Evolutionary conservation across 1,140 invertebrate species (phyloP), one percentile per base, ranked within the genome.

Genomic region (Andricus grossulariae): DNA sequence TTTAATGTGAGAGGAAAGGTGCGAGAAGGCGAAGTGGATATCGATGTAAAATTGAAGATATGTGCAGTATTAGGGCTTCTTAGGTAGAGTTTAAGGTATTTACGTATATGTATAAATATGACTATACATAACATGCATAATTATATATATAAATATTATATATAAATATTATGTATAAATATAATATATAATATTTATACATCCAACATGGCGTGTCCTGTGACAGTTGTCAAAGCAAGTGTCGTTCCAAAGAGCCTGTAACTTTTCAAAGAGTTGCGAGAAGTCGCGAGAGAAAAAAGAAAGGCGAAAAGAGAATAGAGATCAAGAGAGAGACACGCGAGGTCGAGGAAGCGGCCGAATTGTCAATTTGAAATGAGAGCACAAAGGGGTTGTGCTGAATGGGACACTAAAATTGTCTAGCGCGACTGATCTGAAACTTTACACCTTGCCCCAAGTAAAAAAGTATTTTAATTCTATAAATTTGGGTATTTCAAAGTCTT

Each of bases 31-130:
- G 15, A 66, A 66, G 39, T 66, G 13, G 39, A 66, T 66, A 66
- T 66, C 32, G 60, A 66, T 66, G 60, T 66, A 66, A 66, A 66
- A 76, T 76, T 74, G 60, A 82, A 80, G 73, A 80, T 77, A 72
- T 80, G 71, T 80, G 81, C 78, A 78, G 81, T 80, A 80, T 82
- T 82, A 80, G 72, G 75, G 81, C 78, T 82, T 77, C 71, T 55
- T 74, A 80, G 70, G 21, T 74, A 82, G 57, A 60, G 16, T 57
- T n/a, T 57, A 45, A 57, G 70, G 70, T 21, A 66, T 74, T 55
- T 71, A n/a, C 74, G 54, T 75, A 77, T 71, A 74, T 77, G 55
- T 50, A 72, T 75, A 79, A 39, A 75, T 72, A 76, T 50, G 21
- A 73, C 51, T 52, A 75, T 66, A 55, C 57, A 52, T 25, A 71